A percentile compares a stretch with the other conserved stretches of the same genome.
These are phyloP conservation scores for Corbicula japonica DNA, from an alignment of 2,888 invertebrate genomes.

Conservation along the genomic window DNA sequence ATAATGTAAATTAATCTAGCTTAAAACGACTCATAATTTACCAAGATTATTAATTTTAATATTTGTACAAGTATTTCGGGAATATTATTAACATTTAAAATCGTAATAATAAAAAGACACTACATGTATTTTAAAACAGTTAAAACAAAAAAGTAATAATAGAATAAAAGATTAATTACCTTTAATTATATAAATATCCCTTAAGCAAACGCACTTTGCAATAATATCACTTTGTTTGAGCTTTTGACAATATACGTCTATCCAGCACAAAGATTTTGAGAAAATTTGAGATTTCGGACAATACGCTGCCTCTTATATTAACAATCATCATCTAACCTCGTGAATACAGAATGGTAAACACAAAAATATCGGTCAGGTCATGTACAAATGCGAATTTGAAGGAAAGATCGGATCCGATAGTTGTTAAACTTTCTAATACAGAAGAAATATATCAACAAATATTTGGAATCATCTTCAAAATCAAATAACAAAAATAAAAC, in stretches of 20 bases:
- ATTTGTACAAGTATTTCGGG: too few species aligned
- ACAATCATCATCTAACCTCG: conserved; percentile 58
- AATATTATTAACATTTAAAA: too few species aligned
- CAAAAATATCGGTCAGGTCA: conserved; percentile 58
- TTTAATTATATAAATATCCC: neutral
- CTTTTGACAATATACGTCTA: conserved; percentile 2
- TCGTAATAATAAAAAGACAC: too few species aligned
- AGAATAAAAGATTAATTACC: too few species aligned
- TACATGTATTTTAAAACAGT: neutral
- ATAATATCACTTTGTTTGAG: neutral
- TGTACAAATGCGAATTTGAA: conserved; percentile 4
- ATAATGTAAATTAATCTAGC: too few species aligned
- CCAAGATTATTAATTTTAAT: too few species aligned
- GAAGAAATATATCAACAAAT: neutral
- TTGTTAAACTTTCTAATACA: neutral
- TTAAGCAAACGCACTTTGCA: neutral
- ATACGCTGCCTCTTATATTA: conserved; percentile 40
- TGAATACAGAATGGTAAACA: conserved; percentile 63
- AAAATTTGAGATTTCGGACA: conserved; percentile 52
- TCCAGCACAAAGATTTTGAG: neutral
- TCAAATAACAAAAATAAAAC: neutral
- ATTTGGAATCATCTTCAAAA: neutral
- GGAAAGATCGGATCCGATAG: neutral
- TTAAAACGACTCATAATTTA: too few species aligned
- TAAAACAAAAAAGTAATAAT: too few species aligned